Evolutionary conservation across 53 echinoderm and acorn worm genomes (phyloP).

Genomic region (Holothuria leucospilota): DNA sequence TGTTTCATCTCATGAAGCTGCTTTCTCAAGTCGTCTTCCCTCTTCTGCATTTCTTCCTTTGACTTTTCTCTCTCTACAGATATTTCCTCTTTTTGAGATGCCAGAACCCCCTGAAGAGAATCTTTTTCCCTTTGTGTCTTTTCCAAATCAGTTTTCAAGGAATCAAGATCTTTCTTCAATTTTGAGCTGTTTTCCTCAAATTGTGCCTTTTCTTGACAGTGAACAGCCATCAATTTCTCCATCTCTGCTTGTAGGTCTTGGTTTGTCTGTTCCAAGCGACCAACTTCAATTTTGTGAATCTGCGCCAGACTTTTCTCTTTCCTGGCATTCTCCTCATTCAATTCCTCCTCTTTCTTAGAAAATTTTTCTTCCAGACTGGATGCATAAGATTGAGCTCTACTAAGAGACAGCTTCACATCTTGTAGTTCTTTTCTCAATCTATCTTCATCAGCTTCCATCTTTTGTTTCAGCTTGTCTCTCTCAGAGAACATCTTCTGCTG

Average conservation of each 20-base stretch:
- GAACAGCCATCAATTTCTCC: background rate
- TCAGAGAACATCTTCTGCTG: constrained; percentile 38
- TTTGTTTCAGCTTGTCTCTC: background rate
- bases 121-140: constrained; percentile 20
- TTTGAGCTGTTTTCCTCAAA: constrained; percentile 2
- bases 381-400: background rate
- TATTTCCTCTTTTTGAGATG: background rate
- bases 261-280: background rate
- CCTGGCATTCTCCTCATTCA: constrained; percentile 15
- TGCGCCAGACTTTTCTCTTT: constrained; percentile 4
- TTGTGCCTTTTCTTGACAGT: background rate
- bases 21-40: constrained; percentile 37
- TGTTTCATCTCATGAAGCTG: constrained; percentile 9
- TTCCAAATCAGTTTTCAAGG: constrained; percentile 33
- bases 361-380: constrained; percentile 4
- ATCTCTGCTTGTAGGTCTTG: background rate
- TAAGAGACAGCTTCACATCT: background rate
- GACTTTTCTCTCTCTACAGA: background rate
- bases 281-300: background rate
- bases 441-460: constrained; percentile 24
- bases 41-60: constrained; percentile 21
- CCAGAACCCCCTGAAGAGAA: constrained; percentile 7
- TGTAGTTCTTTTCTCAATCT: constrained; percentile 18
- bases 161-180: background rate
- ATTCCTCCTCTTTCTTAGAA: background rate